Evolutionary conservation across 92 coral and sea anemone species (phyloP).

Genomic region (Epizoanthus illoricatus): DNA sequence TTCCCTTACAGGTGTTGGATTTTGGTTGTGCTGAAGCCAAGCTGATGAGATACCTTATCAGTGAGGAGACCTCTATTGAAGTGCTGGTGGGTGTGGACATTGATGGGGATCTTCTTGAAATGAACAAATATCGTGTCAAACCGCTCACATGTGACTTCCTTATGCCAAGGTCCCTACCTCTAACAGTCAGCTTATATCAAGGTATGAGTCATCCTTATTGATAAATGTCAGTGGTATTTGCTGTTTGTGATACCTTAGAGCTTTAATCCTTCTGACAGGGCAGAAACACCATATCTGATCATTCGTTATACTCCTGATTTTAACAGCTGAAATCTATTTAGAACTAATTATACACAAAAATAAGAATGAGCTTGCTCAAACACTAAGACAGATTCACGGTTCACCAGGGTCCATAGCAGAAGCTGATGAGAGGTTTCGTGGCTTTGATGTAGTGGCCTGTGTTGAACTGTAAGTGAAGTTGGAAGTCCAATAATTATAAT

Average conservation of each 20-base stretch:
- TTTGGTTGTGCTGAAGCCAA: conserved; percentile 98
- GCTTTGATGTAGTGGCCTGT: conserved; percentile 93
- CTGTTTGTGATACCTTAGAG: too few relatives aligned
- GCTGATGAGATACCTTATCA: conserved; percentile 69
- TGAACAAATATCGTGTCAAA: conserved; percentile 59
- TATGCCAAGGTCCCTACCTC: conserved; percentile 75
- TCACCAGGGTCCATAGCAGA: conserved; percentile 83
- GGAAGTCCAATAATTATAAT: neutral
- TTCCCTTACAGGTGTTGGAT: conserved; percentile 75
- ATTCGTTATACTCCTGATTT: too few relatives aligned
- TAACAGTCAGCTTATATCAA: conserved; percentile 84
- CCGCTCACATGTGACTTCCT: conserved; percentile 81
- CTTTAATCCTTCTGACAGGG: too few relatives aligned
- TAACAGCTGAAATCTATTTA: neutral
- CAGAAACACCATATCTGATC: too few relatives aligned
- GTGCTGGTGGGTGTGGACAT: conserved; percentile 90
- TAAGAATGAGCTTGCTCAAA: neutral
- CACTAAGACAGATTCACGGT: neutral
- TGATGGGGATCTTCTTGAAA: conserved; percentile 69
- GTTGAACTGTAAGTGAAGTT: conserved; percentile 84
- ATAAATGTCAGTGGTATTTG: neutral
- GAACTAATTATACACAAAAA: neutral
- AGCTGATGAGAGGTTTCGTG: conserved; percentile 84
- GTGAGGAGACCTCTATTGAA: conserved; percentile 66
- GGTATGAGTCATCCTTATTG: conserved; percentile 41